Evolutionary conservation across 2,113 vertebrate genomes (phyloP).

Genomic region (Trichomycterus rosablanca): DNA sequence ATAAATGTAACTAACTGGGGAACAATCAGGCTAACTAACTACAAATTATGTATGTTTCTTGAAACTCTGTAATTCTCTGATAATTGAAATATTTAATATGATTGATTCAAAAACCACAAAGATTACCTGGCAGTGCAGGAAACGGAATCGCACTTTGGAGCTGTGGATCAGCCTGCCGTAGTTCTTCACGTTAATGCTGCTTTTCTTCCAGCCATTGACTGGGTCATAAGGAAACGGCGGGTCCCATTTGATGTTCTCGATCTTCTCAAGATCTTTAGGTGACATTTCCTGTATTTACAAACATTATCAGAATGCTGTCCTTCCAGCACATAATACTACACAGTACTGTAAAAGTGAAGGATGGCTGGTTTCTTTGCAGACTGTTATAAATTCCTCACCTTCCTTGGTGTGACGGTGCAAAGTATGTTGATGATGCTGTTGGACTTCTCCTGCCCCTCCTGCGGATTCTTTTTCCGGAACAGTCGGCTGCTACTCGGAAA

Average conservation of each 20-base stretch:
- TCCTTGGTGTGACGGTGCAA: slow-evolving; percentile 68
- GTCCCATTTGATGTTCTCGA: slow-evolving; percentile 77
- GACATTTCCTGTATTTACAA: slow-evolving; percentile 66
- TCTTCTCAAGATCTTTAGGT: slow-evolving; percentile 68
- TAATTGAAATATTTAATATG: too few relatives aligned
- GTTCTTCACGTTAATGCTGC: slow-evolving; percentile 80
- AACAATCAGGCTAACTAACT: too few relatives aligned
- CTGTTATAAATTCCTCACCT: slow-evolving; percentile 52
- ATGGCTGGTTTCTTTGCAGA: background rate
- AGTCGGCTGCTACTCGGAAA: slow-evolving; percentile 63
- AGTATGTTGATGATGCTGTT: slow-evolving; percentile 79
- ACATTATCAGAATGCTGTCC: background rate
- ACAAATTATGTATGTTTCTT: too few relatives aligned
- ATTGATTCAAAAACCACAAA: too few relatives aligned
- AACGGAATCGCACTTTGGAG: slow-evolving; percentile 88
- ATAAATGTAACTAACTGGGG: too few relatives aligned
- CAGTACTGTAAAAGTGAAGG: background rate
- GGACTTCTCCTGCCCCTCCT: slow-evolving; percentile 75
- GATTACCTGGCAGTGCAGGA: slow-evolving; percentile 85
- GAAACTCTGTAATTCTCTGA: too few relatives aligned
- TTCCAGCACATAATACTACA: background rate
- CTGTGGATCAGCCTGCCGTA: slow-evolving; percentile 87
- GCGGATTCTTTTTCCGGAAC: slow-evolving; percentile 71
- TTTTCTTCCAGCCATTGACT: slow-evolving; percentile 72
- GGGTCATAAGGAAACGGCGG: slow-evolving; percentile 67